Conservation (phyloP, 1,140 invertebrate species). For the Mylabris phalerata region DNA sequence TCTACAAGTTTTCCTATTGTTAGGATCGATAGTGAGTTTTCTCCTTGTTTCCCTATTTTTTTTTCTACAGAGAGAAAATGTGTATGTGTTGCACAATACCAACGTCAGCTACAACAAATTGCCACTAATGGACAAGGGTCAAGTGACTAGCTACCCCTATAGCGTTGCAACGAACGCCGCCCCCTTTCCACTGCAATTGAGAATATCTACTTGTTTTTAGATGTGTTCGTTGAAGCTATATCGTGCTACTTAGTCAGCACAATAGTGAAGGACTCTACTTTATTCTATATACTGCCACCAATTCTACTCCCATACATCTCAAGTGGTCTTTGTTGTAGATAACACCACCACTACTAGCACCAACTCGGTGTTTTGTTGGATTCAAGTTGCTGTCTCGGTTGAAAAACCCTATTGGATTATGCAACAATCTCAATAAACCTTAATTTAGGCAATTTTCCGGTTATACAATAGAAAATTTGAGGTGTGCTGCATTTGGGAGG, state of each 20-base stretch:
- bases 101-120: conserved; percentile 19
- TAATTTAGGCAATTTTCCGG: too few species aligned
- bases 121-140: conserved; percentile 22
- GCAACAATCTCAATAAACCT: too few species aligned
- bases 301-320: conserved; percentile 9
- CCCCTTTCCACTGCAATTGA: background rate
- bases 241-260: conserved; percentile 26
- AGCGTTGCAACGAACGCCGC: background rate
- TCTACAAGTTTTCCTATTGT: too few species aligned
- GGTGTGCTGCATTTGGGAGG: too few species aligned
- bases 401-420: too few species aligned
- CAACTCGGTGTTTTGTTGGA: too few species aligned
- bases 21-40: conserved; percentile 18
- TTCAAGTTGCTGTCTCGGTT: too few species aligned
- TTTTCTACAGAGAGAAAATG: too few species aligned
- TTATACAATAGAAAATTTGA: too few species aligned
- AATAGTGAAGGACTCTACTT: conserved; percentile 13
- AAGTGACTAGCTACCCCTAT: conserved; percentile 13
- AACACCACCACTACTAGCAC: too few species aligned
- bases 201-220: conserved; percentile 20
- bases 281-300: conserved; percentile 1
- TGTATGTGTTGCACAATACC: background rate
- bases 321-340: conserved; percentile 18
- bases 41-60: background rate
- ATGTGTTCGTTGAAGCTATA: conserved; percentile 24